These are phyloP conservation scores for Notothenia rossii DNA, from an alignment of 2,113 vertebrate genomes.

Conservation along the genomic window DNA sequence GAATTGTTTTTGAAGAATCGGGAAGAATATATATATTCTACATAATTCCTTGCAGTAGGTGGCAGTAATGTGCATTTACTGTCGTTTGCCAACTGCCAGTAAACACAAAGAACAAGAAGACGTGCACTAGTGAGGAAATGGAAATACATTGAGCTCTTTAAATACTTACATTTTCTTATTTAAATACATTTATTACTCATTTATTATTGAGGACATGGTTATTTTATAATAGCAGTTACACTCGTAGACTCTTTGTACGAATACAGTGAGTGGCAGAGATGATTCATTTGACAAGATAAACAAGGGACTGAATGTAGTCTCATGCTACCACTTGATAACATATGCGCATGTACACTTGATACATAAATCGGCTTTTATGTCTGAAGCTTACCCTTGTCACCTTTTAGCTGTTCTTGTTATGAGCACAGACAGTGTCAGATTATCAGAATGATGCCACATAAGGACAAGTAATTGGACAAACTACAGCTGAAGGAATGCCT, in stretches of 20 bases:
- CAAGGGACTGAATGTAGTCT: not conserved
- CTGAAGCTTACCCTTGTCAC: no score
- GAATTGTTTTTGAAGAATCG: no score
- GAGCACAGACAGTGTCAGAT: not conserved
- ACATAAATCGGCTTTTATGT: not conserved
- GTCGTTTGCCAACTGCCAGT: not conserved
- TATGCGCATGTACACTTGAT: not conserved
- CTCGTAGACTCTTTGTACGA: not conserved
- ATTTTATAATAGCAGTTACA: not conserved
- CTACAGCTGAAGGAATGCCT: slow-evolving; percentile 59
- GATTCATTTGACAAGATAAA: not conserved
- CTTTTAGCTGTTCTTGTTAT: not conserved
- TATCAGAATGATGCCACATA: not conserved
- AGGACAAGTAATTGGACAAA: not conserved
- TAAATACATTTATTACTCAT: not conserved
- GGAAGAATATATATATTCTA: no score
- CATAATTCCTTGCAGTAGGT: slow-evolving; percentile 1
- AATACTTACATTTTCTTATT: not conserved
- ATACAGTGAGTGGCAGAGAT: not conserved
- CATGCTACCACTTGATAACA: not conserved
- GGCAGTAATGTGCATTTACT: not conserved
- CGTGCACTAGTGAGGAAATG: slow-evolving; percentile 38
- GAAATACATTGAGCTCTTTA: rapidly evolving
- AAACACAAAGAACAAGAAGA: slow-evolving; percentile 20
- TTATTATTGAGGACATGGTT: no score